phyloP scores from a whole-genome alignment of 2,888 invertebrate species.

The Meloe dianella region DNA sequence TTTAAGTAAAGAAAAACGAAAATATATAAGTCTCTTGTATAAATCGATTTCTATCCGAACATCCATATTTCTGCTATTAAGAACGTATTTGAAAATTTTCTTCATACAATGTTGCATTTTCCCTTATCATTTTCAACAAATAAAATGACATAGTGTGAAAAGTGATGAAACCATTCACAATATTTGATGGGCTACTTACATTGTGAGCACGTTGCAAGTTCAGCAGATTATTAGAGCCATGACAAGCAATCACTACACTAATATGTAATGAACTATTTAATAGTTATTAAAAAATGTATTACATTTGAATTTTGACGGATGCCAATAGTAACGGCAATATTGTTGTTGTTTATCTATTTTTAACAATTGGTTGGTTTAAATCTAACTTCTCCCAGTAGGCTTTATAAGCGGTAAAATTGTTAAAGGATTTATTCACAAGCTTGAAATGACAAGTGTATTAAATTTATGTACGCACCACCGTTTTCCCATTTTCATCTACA shows the following conservation, averaged over 20 bases:
- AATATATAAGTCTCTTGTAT: background rate
- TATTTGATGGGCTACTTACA: conserved; percentile 41
- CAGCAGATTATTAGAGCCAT: conserved; percentile 48
- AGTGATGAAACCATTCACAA: conserved; percentile 39
- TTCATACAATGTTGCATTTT: too few relatives aligned
- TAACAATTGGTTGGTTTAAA: background rate
- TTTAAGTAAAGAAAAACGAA: background rate
- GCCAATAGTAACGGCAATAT: background rate
- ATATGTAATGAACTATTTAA: conserved; percentile 44
- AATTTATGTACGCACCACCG: background rate
- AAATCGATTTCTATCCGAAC: background rate
- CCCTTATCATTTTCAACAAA: background rate
- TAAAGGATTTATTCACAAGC: background rate
- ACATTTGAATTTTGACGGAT: conserved; percentile 41
- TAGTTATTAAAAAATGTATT: conserved; percentile 47
- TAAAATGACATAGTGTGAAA: background rate
- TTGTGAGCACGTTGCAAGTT: conserved; percentile 47
- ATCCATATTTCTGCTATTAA: background rate
- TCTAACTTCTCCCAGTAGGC: background rate
- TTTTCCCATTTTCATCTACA: background rate
- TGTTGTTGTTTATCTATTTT: background rate
- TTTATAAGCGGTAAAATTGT: background rate
- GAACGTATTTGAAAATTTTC: background rate
- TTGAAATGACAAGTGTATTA: background rate
- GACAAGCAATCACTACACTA: conserved; percentile 48